Percentiles rank a stretch among this genome's conserved stretches.
These are phyloP conservation scores for Ceratina calcarata DNA, from an alignment of 1,140 invertebrate species.

Conservation along the genomic window DNA sequence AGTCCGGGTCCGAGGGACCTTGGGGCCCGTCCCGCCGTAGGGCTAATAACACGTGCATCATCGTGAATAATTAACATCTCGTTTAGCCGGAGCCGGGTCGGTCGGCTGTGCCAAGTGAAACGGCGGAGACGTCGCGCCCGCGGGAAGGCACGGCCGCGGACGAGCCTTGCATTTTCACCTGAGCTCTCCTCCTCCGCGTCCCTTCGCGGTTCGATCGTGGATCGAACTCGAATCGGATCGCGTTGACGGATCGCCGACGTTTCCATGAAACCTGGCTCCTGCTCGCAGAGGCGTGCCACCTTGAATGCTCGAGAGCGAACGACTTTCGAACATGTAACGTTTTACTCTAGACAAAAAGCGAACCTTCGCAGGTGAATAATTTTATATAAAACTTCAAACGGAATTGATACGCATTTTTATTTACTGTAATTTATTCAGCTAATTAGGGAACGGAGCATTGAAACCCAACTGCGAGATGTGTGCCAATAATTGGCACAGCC, in stretches of 20 bases:
- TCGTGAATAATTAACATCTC: constrained; percentile 48
- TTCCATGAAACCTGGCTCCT: constrained; percentile 8
- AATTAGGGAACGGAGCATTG: constrained; percentile 12
- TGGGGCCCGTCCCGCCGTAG: background rate
- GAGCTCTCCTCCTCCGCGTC: background rate
- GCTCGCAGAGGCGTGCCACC: background rate
- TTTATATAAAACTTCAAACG: too few species aligned
- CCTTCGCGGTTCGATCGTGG: constrained; percentile 29
- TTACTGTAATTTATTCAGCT: background rate
- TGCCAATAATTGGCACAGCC: constrained; percentile 49
- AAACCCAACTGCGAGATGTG: constrained; percentile 30
- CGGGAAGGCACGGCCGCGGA: constrained; percentile 35
- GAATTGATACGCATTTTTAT: too few species aligned
- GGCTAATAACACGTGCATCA: constrained; percentile 41
- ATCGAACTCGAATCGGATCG: constrained; percentile 29
- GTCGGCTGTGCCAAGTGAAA: constrained; percentile 38
- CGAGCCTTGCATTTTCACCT: constrained; percentile 43
- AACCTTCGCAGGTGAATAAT: too few species aligned
- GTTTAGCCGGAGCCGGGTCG: constrained; percentile 1
- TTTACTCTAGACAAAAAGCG: background rate
- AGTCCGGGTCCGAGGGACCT: background rate
- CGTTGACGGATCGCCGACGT: constrained; percentile 20
- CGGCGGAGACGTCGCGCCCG: constrained; percentile 31
- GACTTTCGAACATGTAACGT: background rate
- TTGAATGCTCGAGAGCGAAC: background rate